phyloP scores from a whole-genome alignment of 2,888 invertebrate species.

The Trachelus tabidus region DNA sequence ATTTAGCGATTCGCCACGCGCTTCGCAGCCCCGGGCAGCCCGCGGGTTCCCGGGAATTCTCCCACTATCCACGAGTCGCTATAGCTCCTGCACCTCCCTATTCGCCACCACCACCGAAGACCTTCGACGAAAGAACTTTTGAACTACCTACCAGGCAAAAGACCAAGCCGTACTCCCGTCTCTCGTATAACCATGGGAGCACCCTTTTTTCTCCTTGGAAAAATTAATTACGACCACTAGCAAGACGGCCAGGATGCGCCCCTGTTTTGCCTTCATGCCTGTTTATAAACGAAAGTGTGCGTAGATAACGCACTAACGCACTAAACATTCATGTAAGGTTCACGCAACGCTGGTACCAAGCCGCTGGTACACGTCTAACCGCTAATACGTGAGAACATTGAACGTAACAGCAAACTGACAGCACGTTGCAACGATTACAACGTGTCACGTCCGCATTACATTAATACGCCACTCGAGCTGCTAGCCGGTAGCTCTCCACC shows the following conservation, averaged over 20 bases:
- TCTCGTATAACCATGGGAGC: background rate
- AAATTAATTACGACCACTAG: conserved; percentile 7
- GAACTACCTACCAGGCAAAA: background rate
- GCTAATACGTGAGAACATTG: background rate
- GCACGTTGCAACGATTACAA: conserved; percentile 12
- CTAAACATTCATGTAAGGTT: background rate
- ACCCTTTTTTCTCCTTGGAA: conserved; percentile 1
- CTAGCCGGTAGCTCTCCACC: background rate
- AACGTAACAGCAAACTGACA: background rate
- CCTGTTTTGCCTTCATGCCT: background rate
- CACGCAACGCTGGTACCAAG: background rate
- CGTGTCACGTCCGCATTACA: conserved; percentile 19
- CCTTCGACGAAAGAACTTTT: conserved; percentile 1
- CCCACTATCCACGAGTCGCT: conserved; percentile 1
- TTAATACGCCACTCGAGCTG: conserved; percentile 10
- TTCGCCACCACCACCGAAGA: conserved; percentile 4
- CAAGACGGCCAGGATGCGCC: background rate
- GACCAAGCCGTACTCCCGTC: background rate
- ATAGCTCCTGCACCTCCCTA: background rate
- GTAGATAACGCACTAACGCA: background rate
- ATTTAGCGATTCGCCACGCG: conserved; percentile 54
- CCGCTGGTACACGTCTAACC: background rate
- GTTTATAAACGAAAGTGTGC: background rate
- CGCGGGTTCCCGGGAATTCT: conserved; percentile 6
- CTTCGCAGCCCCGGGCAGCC: conserved; percentile 36